Base-by-base conservation (phyloP, 2,797 vertebrate genomes). In the Thalassophryne amazonica region DNA sequence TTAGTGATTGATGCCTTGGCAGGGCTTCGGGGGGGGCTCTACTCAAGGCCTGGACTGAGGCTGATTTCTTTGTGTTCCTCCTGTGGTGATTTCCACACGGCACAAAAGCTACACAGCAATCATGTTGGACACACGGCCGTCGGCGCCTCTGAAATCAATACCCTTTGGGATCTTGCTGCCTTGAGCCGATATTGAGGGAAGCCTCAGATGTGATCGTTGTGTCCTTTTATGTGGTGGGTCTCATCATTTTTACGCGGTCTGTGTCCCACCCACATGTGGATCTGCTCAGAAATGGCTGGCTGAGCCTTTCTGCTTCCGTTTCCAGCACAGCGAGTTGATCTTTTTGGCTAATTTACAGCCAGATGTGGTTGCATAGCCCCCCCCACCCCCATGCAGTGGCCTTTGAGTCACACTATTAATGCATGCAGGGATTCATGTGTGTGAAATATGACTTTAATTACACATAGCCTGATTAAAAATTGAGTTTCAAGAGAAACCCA, bases 381-480 rank as follows among this genome's bases (percentile, higher is more conserved):
- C 10, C 5, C 14, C 19, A 4, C 38, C 41, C 5, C 38, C 50
- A 58, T 22, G 43, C 49, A 15, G 8, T 52, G 51, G 9, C 43
- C 58, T 69, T 62, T 65, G 48, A 75, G 59, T 54, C 12, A 7
- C 8, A 24, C 33, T 27, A 1, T 18, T 61, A 70, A 69, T 31
- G 68, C 64, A 45, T 27, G 35, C 35, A 39, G 6, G 1, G 19
- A 40, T 22, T 46, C 43, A 58, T 32, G 36, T 25, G 21, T 29
- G 61, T 69, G 46, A 74, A 67, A 57, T 28, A 45, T 49, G 52
- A 51, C 50, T 62, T 68, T 63, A 79, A 71, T 68, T 63, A 68
- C 15, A 25, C 17, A 41, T 65, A 59, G 52, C 16, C 30, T 32
- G 28, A 58, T 61, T 9, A n/a, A 41, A 60, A 53, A 72, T 56